Percentiles rank a stretch among this genome's conserved stretches.
Conservation (phyloP, 2,797 vertebrate species). For the Meriones psammophilus region DNA sequence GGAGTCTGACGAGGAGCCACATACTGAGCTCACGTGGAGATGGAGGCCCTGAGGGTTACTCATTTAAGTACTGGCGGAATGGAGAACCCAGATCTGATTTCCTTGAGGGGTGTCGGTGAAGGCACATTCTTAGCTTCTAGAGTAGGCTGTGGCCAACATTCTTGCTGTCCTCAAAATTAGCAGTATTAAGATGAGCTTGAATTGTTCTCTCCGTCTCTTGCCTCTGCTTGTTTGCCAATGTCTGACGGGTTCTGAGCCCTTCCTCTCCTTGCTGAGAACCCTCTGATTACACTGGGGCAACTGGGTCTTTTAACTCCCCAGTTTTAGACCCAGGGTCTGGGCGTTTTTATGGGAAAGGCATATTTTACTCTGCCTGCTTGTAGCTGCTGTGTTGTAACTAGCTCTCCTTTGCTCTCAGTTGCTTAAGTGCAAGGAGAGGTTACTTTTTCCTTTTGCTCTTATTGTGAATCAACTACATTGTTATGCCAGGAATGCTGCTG, state of each 20-base stretch:
- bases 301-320: background rate
- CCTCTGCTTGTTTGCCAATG: background rate
- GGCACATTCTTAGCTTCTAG: background rate
- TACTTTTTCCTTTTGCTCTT: background rate
- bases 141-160: background rate
- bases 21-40: background rate
- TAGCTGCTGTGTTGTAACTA: background rate
- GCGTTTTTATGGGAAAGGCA: background rate
- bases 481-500: background rate
- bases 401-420: background rate
- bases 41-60: background rate
- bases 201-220: background rate
- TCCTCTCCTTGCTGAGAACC: background rate
- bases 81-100: background rate
- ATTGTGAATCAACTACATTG: background rate
- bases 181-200: background rate
- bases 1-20: background rate
- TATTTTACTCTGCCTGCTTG: background rate
- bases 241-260: background rate
- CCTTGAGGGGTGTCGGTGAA: background rate
- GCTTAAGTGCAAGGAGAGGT: background rate
- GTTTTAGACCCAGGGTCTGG: background rate
- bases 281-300: background rate
- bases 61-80: background rate
- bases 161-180: background rate